These are phyloP conservation scores for Tricholaema leucomelas DNA, from an alignment of 2,113 vertebrate genomes.

Conservation along the genomic window DNA sequence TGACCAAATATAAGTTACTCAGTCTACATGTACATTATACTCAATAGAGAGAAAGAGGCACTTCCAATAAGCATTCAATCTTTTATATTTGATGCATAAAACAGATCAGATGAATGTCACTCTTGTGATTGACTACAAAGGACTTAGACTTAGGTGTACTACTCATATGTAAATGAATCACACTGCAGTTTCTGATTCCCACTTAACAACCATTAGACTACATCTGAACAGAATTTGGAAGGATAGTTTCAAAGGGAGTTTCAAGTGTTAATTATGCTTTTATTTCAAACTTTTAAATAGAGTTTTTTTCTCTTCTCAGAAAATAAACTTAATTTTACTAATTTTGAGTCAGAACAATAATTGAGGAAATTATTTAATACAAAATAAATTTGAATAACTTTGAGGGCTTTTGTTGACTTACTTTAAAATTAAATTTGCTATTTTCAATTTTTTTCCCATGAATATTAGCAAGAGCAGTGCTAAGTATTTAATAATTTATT, in stretches of 20 bases:
- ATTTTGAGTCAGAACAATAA: not conserved
- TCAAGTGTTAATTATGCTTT: not conserved
- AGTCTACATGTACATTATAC: not conserved
- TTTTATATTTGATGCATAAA: not conserved
- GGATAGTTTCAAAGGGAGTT: not conserved
- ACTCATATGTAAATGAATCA: not conserved
- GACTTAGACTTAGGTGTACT: not conserved
- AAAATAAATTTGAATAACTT: not conserved
- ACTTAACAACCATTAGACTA: slow-evolving; percentile 5
- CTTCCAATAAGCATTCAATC: not conserved
- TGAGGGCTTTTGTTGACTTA: not conserved
- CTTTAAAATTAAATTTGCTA: not conserved
- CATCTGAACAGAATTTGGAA: not conserved
- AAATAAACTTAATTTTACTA: not conserved
- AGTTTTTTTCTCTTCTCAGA: not conserved
- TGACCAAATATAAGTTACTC: not conserved
- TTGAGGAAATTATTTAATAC: not conserved
- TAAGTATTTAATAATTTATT: not conserved
- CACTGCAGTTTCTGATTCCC: not conserved
- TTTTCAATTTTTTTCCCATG: not conserved
- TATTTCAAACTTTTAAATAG: not conserved
- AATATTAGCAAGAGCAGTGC: not conserved
- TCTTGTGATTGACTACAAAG: not conserved
- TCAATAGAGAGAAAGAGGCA: not conserved
- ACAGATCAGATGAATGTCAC: not conserved